A percentile compares a stretch with the other conserved stretches of the same genome.
Conservation (phyloP, 2,888 invertebrate genomes). For the Volucella bombylans region DNA sequence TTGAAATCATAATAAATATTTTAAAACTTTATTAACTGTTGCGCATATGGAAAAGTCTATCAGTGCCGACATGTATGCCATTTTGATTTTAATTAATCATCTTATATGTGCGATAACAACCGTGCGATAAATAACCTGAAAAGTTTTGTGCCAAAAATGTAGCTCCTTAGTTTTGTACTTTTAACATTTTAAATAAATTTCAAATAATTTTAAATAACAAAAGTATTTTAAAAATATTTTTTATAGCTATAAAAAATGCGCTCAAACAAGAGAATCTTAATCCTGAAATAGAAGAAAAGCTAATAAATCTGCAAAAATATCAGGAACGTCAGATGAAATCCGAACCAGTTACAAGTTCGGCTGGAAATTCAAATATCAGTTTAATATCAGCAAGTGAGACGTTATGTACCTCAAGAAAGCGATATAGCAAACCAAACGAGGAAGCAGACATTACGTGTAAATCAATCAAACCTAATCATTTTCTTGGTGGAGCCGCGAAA, state of each 20-base stretch:
- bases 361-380: conserved; percentile 74
- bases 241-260: conserved; percentile 93
- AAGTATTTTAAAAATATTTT: conserved; percentile 75
- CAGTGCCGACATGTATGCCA: too few species aligned
- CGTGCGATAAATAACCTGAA: too few species aligned
- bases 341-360: conserved; percentile 79
- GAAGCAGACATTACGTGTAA: conserved; percentile 53
- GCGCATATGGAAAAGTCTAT: too few species aligned
- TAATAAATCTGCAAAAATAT: conserved; percentile 92
- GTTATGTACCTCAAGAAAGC: conserved; percentile 41
- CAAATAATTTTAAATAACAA: background rate
- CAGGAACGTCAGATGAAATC: conserved; percentile 90
- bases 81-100: too few species aligned
- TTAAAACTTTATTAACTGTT: too few species aligned
- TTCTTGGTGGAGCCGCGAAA: conserved; percentile 7
- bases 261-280: conserved; percentile 94
- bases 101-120: too few species aligned
- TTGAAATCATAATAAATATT: too few species aligned
- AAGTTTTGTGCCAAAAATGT: too few species aligned
- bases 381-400: conserved; percentile 33
- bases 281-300: conserved; percentile 95
- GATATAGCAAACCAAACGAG: conserved; percentile 33
- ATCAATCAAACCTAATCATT: conserved; percentile 58
- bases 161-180: background rate
- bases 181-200: background rate